Conservation (phyloP, 2,888 invertebrate species). For the Lacanobia oleracea region DNA sequence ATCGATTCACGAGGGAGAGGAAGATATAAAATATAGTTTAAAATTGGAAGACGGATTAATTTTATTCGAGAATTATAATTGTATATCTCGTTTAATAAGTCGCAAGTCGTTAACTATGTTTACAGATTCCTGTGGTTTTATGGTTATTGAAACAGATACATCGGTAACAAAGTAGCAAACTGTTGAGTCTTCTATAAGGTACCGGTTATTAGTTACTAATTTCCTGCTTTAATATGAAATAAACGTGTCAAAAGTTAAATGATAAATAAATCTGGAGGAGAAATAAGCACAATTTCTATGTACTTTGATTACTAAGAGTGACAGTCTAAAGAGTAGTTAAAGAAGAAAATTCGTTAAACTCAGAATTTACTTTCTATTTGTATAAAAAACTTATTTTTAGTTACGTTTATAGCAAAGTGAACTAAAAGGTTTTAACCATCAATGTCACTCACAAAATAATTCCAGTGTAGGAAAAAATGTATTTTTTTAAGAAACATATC, state of each 20-base stretch:
- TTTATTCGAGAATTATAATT: constrained; percentile 85
- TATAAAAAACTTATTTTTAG: no score
- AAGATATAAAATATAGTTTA: constrained; percentile 81
- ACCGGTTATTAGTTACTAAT: no score
- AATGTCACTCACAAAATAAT: constrained; percentile 43
- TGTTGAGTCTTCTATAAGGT: neutral
- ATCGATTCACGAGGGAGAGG: constrained; percentile 64
- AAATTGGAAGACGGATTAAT: constrained; percentile 83
- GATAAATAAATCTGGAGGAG: no score
- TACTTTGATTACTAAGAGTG: no score
- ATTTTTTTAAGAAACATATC: constrained; percentile 47
- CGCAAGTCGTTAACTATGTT: constrained; percentile 80
- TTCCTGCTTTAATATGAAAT: neutral
- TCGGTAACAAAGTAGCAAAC: neutral
- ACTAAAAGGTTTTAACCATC: constrained; percentile 7
- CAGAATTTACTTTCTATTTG: neutral
- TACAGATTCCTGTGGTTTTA: constrained; percentile 74
- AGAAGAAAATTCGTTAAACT: neutral
- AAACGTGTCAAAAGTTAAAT: neutral
- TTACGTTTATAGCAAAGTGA: neutral
- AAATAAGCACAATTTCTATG: no score
- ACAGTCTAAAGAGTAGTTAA: neutral
- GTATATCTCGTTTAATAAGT: constrained; percentile 81
- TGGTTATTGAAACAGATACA: constrained; percentile 46
- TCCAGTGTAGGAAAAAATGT: constrained; percentile 22